Base-by-base conservation (phyloP, 2,113 vertebrate genomes). In the Glaucidium brasilianum region DNA sequence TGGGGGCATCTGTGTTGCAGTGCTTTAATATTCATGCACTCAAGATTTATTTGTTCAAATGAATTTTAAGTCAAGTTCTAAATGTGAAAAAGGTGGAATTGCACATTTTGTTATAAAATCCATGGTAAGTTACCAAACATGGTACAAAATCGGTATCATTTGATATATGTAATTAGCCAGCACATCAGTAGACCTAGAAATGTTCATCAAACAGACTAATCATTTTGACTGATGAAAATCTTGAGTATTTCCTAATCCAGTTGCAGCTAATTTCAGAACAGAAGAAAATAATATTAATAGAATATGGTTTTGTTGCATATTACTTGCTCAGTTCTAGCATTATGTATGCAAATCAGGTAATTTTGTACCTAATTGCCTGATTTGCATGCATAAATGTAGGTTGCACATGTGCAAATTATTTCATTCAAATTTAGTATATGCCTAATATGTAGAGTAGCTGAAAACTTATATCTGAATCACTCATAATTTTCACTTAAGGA, bases 301-400 rank as follows among this genome's bases (percentile, higher is more conserved):
- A 97, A 92, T 93, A 92, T 82, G 77, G 17, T 96, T 94, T 94
- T 95, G 84, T 91, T 97, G 87, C 78, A 35, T 76, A 91, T 95
- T 94, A 95, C 71, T 93, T 90, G 93, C 74, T 96, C 4, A 2
- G 63, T 97, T 94, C 74, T 85, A 88, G 37, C 55, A 97, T 95
- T 96, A 88, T 82, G 34, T 90, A 97, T 97, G 96, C 96, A 97
- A 97, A 97, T 96, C 91, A 96, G 66, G 87, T 97, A 96, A 97
- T 96, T 97, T 96, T 95, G 55, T 92, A 95, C 67, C 80, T 94
- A 96, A 96, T 97, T 95, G 93, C 93, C 94, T 91, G 58, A 97
- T 97, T 97, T 97, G 91, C 96, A 97, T 97, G 89, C 89, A 90
- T 97, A 96, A 97, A 94, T 97, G 87, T 85, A 91, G 85, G 87